Evolutionary conservation across 2,888 invertebrate species (phyloP).

Genomic region (Xylophagus ater): DNA sequence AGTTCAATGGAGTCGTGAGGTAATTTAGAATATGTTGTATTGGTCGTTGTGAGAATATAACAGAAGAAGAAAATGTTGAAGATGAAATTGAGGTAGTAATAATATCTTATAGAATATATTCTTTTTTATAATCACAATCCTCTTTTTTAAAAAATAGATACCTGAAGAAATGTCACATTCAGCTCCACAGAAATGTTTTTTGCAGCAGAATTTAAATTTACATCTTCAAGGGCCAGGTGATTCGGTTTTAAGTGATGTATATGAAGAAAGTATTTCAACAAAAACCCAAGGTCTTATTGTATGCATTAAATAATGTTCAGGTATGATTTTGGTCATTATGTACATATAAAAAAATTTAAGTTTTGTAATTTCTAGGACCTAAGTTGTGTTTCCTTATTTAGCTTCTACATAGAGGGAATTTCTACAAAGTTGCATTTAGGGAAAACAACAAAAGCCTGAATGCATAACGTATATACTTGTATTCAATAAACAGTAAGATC

Average conservation of each 20-base stretch:
- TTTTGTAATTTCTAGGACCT: conserved; percentile 46
- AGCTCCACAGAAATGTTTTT: conserved; percentile 66
- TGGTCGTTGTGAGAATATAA: too few relatives aligned
- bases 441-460: conserved; percentile 46
- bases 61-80: conserved; percentile 58
- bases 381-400: conserved; percentile 86
- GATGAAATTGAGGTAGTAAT: conserved; percentile 41
- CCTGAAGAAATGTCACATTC: conserved; percentile 40
- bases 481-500: conserved; percentile 60
- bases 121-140: neutral
- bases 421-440: conserved; percentile 67
- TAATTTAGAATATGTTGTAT: too few relatives aligned
- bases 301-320: conserved; percentile 90
- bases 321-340: too few relatives aligned
- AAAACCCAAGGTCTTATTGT: conserved; percentile 75
- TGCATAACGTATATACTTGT: conserved; percentile 40
- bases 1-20: too few relatives aligned
- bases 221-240: conserved; percentile 42
- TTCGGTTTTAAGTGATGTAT: conserved; percentile 57
- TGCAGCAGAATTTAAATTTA: conserved; percentile 60
- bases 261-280: conserved; percentile 72
- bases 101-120: neutral
- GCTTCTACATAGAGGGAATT: conserved; percentile 78
- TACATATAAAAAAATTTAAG: neutral
- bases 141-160: conserved; percentile 24